Base-by-base conservation (phyloP, 2,888 invertebrate species). In the Perizoma affinitatum region DNA sequence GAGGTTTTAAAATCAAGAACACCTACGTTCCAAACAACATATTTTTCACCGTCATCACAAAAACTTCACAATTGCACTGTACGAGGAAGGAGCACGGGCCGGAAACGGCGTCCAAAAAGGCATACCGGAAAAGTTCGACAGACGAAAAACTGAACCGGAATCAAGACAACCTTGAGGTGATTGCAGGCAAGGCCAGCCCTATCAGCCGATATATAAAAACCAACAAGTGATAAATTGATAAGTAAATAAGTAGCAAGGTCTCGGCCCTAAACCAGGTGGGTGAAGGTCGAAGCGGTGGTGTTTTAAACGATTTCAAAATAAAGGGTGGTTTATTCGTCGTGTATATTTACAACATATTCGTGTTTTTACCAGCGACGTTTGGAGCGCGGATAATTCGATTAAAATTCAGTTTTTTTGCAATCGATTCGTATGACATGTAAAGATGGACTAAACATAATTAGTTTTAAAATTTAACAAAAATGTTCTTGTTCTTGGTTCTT, bases 171-270 rank as follows among this genome's bases (percentile, higher is more conserved):
- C 89, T 88, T 79, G 82, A 73, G 55, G 63, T 70, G 79, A 77
- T 80, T 79, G 73, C 64, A 50, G 49, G 59, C 87, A 84, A 90
- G 90, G 90, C 74, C 84, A 78, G 68, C 87, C 90, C 89, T 87
- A 88, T 89, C 87, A 73, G 54, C 55, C 72, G 84, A 86, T 87
- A 86, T 84, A 80, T 57, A 76, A 81, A 79, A 76, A 79, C 78
- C 79, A 81, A 82, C 77, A 79, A 69, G 67, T 81, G 87, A 88
- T 83, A 88, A 82, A 68, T 71, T 69, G 75, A 75, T 79, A 79
- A 79, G 60, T 71, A 69, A 78, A 77, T 74, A 76, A 77, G 77
- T 70, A 70, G 73, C 87, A 86, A 87, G 90, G 88, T 82, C 87
- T 76, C 71, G 78, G 82, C 72, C 80, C 80, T 79, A 78, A 79